These are phyloP conservation scores for Heteromormyrus szaboi DNA, from an alignment of 2,797 vertebrate species.

Conservation along the genomic window DNA sequence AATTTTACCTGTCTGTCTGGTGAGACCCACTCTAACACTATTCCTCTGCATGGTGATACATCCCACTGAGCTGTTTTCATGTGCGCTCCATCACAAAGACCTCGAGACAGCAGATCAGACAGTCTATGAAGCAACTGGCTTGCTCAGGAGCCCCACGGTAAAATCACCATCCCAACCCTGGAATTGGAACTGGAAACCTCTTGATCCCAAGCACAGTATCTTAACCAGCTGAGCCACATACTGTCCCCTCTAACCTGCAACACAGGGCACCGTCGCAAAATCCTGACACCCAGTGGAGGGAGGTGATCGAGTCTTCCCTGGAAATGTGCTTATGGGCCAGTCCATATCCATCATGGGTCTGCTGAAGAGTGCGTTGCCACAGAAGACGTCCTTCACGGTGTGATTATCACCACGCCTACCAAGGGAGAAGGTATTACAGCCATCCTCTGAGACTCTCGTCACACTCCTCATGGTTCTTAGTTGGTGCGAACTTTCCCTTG, in stretches of 20 bases:
- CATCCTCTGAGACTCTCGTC: neutral
- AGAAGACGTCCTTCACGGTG: conserved; percentile 12
- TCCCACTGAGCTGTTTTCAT: neutral
- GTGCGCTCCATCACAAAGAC: neutral
- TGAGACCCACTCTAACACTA: neutral
- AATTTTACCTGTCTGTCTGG: neutral
- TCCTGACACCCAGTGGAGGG: neutral
- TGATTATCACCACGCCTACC: conserved; percentile 6
- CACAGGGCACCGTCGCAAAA: neutral
- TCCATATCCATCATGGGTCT: neutral
- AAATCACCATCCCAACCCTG: neutral
- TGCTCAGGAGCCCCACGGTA: neutral
- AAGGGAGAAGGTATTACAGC: conserved; percentile 3
- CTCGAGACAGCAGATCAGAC: neutral
- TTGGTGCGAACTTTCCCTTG: neutral
- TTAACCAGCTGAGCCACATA: neutral
- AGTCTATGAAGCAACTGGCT: neutral
- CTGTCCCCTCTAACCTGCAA: neutral
- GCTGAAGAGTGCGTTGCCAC: neutral
- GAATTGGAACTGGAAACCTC: neutral
- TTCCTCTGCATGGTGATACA: neutral
- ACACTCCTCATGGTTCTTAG: neutral
- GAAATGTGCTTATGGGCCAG: neutral
- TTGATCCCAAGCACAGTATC: neutral
- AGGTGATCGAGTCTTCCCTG: neutral